Base-by-base conservation (phyloP, 2,113 vertebrate species). In the Pipa parva region DNA sequence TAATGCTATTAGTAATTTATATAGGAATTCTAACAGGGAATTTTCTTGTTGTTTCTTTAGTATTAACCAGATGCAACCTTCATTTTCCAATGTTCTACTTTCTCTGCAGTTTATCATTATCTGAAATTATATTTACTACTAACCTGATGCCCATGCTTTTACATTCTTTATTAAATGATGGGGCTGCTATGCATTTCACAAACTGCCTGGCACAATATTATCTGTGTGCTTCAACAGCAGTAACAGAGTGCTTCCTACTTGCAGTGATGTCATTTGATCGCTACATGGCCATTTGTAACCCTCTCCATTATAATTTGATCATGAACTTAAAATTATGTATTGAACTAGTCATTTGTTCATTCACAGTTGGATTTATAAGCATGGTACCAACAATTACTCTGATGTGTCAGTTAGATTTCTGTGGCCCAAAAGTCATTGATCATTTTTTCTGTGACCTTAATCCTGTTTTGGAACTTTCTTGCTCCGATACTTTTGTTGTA, bases 401-500 rank as follows among this genome's bases (percentile, higher is more conserved):
- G 39, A 11, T 46, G 27, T 11, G 37, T 20, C 39, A 61, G 37
- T 28, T 61, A 61, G 6, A 61, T 28, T 64, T 64, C 42, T 64
- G 63, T 46, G 54, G 54, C 20, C 22, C 31, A 11, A 55, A 55
- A 25, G n/a, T 64, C 2, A 37, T 64, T 12, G 22, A 55, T 57
- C 46, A 55, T 26, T 45, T 45, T 26, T 57, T 55, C 28, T 64
- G 63, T 13, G 50, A 64, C 45, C 45, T 55, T 57, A 24, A 24
- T 24, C 29, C 48, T 18, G 28, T 80, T 42, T 37, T 75, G 17
- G 59, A 54, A 51, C 71, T 80, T 3, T 56, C 72, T 33, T 80
- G 78, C 51, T 59, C 59, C 27, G 68, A 77, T 13, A 75, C 21
- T 13, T 67, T 27, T 10, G 13, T 61, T 12, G 75, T 75, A 17